These are phyloP conservation scores for Thomomys bottae DNA, from an alignment of 2,113 vertebrate species.

Conservation along the genomic window DNA sequence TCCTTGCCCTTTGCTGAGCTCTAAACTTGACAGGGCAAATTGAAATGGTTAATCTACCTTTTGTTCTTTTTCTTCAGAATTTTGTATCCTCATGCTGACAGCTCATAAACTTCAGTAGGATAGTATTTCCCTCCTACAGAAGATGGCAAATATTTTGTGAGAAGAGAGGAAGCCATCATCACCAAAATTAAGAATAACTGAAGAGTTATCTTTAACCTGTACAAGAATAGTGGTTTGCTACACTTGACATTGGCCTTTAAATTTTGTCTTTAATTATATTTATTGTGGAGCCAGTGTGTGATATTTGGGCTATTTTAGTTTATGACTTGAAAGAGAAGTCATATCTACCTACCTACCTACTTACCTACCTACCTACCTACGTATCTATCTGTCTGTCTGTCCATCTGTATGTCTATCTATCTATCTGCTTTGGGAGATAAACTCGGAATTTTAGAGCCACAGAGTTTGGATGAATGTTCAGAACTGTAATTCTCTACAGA, in stretches of 20 bases:
- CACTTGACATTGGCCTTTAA: no score
- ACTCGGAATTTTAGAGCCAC: not conserved
- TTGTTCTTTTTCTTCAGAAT: not conserved
- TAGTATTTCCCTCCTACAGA: not conserved
- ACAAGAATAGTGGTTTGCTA: not conserved
- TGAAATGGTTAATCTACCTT: no score
- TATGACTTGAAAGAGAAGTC: not conserved
- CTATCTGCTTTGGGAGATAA: not conserved
- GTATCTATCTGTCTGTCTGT: no score
- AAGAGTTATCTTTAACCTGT: slow-evolving; percentile 7
- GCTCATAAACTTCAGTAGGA: not conserved
- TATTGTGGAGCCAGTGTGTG: no score
- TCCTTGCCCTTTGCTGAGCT: not conserved
- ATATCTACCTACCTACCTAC: not conserved
- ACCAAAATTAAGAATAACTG: not conserved
- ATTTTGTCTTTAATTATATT: no score
- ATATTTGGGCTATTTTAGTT: not conserved
- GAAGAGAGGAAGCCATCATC: not conserved
- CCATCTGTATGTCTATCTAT: no score
- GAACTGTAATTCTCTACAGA: not conserved
- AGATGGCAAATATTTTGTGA: not conserved
- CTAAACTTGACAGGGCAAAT: not conserved
- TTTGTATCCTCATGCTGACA: not conserved
- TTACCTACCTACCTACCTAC: no score
- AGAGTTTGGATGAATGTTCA: not conserved